These are phyloP conservation scores for Miltochrista miniata DNA, from an alignment of 2,888 invertebrate species.

Conservation along the genomic window DNA sequence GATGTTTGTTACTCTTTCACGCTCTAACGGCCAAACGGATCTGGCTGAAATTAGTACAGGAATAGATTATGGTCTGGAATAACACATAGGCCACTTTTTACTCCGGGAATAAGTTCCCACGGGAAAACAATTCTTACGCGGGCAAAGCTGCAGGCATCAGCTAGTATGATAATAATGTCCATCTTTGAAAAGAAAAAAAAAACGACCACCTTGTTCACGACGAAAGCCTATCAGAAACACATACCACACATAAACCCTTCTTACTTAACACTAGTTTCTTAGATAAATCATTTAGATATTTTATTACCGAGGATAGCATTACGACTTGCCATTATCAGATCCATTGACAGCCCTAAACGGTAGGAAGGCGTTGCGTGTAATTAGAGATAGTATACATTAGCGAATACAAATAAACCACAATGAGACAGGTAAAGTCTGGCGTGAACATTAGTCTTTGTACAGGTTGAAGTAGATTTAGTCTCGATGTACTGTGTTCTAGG, in stretches of 20 bases:
- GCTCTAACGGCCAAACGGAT: too few relatives aligned
- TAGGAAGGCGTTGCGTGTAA: conserved; percentile 78
- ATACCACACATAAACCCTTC: background rate
- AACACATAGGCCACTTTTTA: too few relatives aligned
- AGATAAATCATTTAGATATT: conserved; percentile 9
- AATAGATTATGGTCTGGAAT: too few relatives aligned
- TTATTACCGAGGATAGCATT: conserved; percentile 8
- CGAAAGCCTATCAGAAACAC: too few relatives aligned
- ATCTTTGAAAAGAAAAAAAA: too few relatives aligned
- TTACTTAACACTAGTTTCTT: background rate
- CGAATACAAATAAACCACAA: conserved; percentile 82
- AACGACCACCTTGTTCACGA: too few relatives aligned
- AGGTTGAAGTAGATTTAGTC: conserved; percentile 68
- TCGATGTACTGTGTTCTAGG: conserved; percentile 51
- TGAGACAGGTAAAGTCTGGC: conserved; percentile 65
- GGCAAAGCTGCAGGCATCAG: too few relatives aligned
- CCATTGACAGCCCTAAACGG: conserved; percentile 59
- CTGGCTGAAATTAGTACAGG: too few relatives aligned
- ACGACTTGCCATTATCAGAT: conserved; percentile 4
- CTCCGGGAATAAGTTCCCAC: too few relatives aligned
- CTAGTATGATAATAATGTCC: too few relatives aligned
- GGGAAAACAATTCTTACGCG: too few relatives aligned
- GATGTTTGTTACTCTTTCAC: too few relatives aligned
- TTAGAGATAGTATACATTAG: conserved; percentile 83
- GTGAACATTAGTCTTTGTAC: conserved; percentile 74